phyloP scores from a whole-genome alignment of 2,888 invertebrate species.

The Hirtodrosophila histrioides region DNA sequence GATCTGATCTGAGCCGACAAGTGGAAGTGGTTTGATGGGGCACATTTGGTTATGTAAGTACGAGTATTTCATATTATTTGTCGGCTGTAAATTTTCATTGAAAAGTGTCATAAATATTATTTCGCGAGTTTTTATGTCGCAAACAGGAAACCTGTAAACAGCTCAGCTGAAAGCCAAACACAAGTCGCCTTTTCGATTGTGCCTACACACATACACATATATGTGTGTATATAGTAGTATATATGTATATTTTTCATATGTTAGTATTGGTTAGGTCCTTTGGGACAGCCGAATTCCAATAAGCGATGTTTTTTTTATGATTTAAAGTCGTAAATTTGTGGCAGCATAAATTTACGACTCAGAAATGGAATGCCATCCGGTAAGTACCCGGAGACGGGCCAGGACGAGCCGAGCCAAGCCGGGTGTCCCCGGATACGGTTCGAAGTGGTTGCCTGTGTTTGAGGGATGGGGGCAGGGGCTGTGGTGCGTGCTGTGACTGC shows the following conservation, averaged over 20 bases:
- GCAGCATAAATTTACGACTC: slow-evolving; percentile 74
- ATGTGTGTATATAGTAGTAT: no score
- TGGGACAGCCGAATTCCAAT: slow-evolving; percentile 55
- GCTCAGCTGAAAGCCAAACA: slow-evolving; percentile 10
- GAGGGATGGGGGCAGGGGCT: slow-evolving; percentile 1
- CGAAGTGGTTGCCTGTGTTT: not conserved
- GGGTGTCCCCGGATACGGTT: slow-evolving; percentile 13
- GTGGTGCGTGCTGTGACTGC: slow-evolving; percentile 28
- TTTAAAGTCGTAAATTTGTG: slow-evolving; percentile 75
- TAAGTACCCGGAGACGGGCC: slow-evolving; percentile 43
- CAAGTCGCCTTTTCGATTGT: slow-evolving; percentile 16
- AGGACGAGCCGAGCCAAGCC: not conserved
- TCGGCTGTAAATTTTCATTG: slow-evolving; percentile 70
- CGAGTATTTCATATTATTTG: slow-evolving; percentile 59
- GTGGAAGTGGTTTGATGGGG: slow-evolving; percentile 12
- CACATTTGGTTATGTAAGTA: slow-evolving; percentile 44
- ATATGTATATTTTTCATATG: no score
- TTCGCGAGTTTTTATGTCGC: slow-evolving; percentile 63
- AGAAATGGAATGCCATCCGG: slow-evolving; percentile 64
- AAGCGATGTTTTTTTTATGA: slow-evolving; percentile 71
- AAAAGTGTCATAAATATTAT: slow-evolving; percentile 77
- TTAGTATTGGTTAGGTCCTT: slow-evolving; percentile 2
- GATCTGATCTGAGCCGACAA: not conserved
- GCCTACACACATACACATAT: not conserved
- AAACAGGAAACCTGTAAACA: slow-evolving; percentile 43